Evolutionary conservation across 64 coral and sea anemone genomes (phyloP).

Genomic region (Cladopsammia gracilis): DNA sequence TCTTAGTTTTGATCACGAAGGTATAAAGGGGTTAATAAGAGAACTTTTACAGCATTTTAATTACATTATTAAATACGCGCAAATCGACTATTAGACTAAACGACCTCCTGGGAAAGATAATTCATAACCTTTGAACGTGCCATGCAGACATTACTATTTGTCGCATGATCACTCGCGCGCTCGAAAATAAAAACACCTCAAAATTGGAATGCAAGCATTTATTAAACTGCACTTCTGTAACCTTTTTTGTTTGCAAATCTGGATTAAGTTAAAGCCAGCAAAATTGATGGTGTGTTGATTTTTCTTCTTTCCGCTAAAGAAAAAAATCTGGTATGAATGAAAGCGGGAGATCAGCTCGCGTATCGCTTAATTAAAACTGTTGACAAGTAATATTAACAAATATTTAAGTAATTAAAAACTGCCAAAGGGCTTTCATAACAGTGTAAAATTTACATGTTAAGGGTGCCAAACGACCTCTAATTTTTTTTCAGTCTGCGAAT

Average conservation of each 20-base stretch:
- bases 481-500: neutral
- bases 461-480: neutral
- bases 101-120: too few relatives aligned
- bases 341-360: neutral
- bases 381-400: slow-evolving; percentile 67
- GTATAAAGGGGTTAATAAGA: too few relatives aligned
- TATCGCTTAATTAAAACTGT: slow-evolving; percentile 48
- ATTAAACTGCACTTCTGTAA: too few relatives aligned
- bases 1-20: too few relatives aligned
- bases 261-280: neutral
- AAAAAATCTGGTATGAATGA: slow-evolving; percentile 25
- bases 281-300: neutral
- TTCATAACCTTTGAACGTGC: too few relatives aligned
- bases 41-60: too few relatives aligned
- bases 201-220: too few relatives aligned
- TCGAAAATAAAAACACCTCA: too few relatives aligned
- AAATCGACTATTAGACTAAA: too few relatives aligned
- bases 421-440: slow-evolving; percentile 44
- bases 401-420: slow-evolving; percentile 74
- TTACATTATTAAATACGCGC: too few relatives aligned
- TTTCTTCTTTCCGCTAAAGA: neutral
- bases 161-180: too few relatives aligned
- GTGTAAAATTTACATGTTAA: neutral
- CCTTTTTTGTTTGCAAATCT: neutral
- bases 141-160: too few relatives aligned